A percentile compares a stretch with the other conserved stretches of the same genome.
Evolutionary conservation across 2,888 invertebrate genomes (phyloP).

Genomic region (Heliconius ismenius): DNA sequence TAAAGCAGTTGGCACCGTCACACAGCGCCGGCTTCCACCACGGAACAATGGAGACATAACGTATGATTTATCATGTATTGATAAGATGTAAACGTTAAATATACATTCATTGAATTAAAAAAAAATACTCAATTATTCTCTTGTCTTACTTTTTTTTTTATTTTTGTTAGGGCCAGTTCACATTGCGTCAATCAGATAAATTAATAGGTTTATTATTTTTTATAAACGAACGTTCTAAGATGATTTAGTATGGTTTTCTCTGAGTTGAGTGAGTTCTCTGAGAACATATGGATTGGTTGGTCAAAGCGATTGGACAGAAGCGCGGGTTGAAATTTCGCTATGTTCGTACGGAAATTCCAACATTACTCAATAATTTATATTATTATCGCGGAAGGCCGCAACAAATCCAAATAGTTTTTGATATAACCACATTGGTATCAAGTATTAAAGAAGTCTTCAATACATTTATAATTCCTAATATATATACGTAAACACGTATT

Average conservation of each 20-base stretch:
- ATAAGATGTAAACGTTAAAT: constrained; percentile 25
- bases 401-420: neutral
- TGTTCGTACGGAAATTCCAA: neutral
- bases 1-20: constrained; percentile 7
- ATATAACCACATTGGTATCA: neutral
- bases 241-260: neutral
- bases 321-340: no score
- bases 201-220: neutral
- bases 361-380: neutral
- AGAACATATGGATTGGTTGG: no score
- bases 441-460: neutral
- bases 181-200: neutral
- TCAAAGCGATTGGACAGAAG: no score
- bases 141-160: constrained; percentile 42
- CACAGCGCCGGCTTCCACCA: neutral
- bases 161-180: constrained; percentile 8
- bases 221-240: no score
- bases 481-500: neutral
- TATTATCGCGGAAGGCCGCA: neutral
- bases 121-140: constrained; percentile 32
- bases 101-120: constrained; percentile 36
- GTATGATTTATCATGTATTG: constrained; percentile 15
- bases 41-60: constrained; percentile 28
- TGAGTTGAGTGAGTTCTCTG: neutral
- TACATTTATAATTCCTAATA: neutral